phyloP scores from a whole-genome alignment of 2,888 invertebrate genomes.

The Oscheius sp. region DNA sequence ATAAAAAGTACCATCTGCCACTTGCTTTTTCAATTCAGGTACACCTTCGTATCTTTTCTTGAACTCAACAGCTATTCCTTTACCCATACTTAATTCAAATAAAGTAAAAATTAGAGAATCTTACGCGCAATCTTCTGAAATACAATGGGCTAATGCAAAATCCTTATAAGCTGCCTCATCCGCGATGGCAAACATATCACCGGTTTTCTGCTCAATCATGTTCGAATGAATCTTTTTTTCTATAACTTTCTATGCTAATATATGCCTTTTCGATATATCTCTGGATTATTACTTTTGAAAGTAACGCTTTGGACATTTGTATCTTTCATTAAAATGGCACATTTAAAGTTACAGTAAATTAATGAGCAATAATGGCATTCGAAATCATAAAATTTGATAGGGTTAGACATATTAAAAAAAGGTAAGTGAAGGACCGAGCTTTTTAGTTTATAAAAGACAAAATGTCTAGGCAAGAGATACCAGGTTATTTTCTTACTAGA shows the following conservation, averaged over 20 bases:
- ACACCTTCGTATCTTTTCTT: slow-evolving; percentile 35
- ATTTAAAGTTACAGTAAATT: too few species aligned
- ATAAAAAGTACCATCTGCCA: slow-evolving; percentile 21
- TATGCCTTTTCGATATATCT: too few species aligned
- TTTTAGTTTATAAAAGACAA: background rate
- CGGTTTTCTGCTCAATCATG: slow-evolving; percentile 16
- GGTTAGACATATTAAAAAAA: background rate
- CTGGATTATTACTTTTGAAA: too few species aligned
- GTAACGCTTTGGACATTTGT: too few species aligned
- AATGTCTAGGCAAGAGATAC: slow-evolving; percentile 3
- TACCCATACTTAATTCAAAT: slow-evolving; percentile 33
- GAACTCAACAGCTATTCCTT: slow-evolving; percentile 38
- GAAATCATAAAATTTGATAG: too few species aligned
- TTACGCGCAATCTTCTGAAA: slow-evolving; percentile 38
- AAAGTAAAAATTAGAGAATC: background rate
- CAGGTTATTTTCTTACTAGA: background rate
- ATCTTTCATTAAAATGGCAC: too few species aligned
- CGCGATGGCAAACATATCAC: slow-evolving; percentile 26
- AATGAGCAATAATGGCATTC: too few species aligned
- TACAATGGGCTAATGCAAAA: slow-evolving; percentile 37
- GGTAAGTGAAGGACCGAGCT: background rate
- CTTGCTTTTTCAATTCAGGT: slow-evolving; percentile 33
- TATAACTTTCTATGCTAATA: too few species aligned
- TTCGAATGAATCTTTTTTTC: too few species aligned
- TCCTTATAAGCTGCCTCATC: slow-evolving; percentile 13